Evolutionary conservation across 64 coral and sea anemone genomes (phyloP).

Genomic region (Pachyseris speciosa): DNA sequence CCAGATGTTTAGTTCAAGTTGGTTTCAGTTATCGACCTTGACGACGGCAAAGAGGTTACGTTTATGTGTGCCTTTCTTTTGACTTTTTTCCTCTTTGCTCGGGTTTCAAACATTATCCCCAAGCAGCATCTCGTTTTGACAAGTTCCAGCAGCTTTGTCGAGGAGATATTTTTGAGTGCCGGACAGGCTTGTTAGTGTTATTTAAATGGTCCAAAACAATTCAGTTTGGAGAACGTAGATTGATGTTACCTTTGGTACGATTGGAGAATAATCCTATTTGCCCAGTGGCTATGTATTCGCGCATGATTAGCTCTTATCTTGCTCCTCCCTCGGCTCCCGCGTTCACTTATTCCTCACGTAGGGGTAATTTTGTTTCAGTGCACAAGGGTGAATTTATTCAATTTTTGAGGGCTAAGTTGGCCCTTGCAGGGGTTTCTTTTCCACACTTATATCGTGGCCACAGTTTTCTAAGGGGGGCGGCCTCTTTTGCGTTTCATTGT

Average conservation of each 20-base stretch:
- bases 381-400: not conserved
- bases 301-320: too few relatives aligned
- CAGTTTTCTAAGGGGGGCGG: constrained; percentile 17
- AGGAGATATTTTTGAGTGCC: too few relatives aligned
- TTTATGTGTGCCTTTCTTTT: too few relatives aligned
- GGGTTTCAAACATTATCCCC: constrained; percentile 19
- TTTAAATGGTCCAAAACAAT: not conserved
- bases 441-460: constrained; percentile 26
- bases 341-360: not conserved
- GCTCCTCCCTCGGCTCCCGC: not conserved
- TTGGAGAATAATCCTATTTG: too few relatives aligned
- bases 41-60: not conserved
- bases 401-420: not conserved
- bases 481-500: not conserved
- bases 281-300: too few relatives aligned
- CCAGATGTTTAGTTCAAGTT: not conserved
- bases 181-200: not conserved
- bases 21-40: not conserved
- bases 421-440: not conserved
- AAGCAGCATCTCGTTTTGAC: not conserved
- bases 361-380: not conserved
- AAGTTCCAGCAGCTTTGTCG: not conserved
- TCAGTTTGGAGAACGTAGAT: too few relatives aligned
- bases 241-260: too few relatives aligned
- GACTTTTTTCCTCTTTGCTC: too few relatives aligned